These are phyloP conservation scores for Calephelis perditalis DNA, from an alignment of 2,888 invertebrate species.

Conservation along the genomic window DNA sequence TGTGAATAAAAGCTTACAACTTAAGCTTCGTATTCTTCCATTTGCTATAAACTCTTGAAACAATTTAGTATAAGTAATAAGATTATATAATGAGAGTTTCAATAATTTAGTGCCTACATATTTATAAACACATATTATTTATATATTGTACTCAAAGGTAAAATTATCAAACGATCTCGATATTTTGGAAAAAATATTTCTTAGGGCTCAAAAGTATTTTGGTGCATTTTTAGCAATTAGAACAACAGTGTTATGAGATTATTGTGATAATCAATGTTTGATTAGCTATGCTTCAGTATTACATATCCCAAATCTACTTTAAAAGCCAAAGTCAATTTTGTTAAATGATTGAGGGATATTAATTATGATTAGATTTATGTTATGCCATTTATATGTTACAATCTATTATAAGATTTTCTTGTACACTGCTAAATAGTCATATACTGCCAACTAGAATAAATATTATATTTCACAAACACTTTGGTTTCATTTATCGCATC, in stretches of 20 bases:
- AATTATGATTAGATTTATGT: constrained; percentile 44
- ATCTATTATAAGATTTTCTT: constrained; percentile 1
- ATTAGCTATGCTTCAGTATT: constrained; percentile 8
- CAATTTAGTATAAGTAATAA: too few species aligned
- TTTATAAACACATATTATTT: background rate
- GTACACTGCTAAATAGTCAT: constrained; percentile 46
- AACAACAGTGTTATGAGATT: background rate
- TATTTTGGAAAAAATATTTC: constrained; percentile 7
- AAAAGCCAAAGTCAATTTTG: constrained; percentile 5
- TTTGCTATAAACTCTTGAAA: too few species aligned
- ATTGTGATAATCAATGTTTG: background rate
- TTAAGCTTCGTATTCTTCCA: too few species aligned
- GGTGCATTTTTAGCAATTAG: background rate
- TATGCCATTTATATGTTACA: constrained; percentile 46
- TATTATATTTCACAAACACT: constrained; percentile 26
- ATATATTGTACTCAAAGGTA: background rate
- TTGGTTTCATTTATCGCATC: constrained; percentile 29
- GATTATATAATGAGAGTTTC: too few species aligned
- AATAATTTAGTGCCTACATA: background rate
- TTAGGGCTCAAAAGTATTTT: constrained; percentile 10
- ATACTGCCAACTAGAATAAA: constrained; percentile 61
- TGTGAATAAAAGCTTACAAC: too few species aligned
- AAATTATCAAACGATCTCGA: constrained; percentile 9
- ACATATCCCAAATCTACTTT: constrained; percentile 11
- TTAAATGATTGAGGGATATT: constrained; percentile 23